Percentiles rank a stretch among this genome's conserved stretches.
phyloP scores from a whole-genome alignment of 2,797 vertebrate species.

The Loriculus beryllinus region DNA sequence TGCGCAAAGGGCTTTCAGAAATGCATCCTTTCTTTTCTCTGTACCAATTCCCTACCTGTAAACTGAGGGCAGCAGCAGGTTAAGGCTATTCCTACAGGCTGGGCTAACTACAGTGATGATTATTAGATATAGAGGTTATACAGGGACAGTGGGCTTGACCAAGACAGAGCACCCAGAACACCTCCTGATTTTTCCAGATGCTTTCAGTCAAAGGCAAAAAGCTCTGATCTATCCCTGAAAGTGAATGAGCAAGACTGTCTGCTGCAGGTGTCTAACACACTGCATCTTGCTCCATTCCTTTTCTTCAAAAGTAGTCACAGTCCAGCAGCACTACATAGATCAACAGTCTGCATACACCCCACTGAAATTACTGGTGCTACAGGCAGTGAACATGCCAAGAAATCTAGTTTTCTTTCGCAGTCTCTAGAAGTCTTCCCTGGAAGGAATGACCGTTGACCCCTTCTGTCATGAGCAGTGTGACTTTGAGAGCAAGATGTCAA shows the following conservation, averaged over 20 bases:
- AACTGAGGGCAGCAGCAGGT: neutral
- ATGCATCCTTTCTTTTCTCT: neutral
- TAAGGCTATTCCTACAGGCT: neutral
- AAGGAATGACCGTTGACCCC: neutral
- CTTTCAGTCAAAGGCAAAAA: neutral
- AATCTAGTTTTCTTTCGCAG: neutral
- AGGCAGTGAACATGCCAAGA: neutral
- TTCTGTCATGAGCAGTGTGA: neutral
- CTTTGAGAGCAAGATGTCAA: neutral
- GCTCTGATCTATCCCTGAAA: neutral
- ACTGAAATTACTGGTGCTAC: neutral
- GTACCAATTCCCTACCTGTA: neutral
- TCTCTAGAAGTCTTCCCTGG: neutral
- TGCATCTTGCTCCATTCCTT: neutral
- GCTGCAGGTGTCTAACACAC: neutral
- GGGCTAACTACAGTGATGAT: neutral
- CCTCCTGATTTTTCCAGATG: neutral
- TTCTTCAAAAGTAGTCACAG: neutral
- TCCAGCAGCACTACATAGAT: neutral
- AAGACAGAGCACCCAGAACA: neutral
- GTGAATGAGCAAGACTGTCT: neutral
- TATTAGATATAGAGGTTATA: neutral
- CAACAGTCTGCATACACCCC: neutral
- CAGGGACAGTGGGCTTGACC: neutral
- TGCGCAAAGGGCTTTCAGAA: neutral